phyloP scores from a whole-genome alignment of 2,888 invertebrate species.

The Diogma glabrata region DNA sequence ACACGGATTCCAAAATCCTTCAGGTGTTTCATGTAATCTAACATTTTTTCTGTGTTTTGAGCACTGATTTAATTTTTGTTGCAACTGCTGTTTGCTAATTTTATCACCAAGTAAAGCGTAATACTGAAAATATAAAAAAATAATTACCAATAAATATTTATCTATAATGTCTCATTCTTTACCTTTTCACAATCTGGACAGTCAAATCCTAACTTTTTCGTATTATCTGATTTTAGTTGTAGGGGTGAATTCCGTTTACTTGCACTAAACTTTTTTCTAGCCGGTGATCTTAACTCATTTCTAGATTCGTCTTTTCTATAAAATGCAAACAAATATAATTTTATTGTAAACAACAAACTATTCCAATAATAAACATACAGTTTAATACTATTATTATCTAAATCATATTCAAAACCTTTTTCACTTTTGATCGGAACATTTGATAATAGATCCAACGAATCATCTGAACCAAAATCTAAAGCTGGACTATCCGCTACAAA shows the following conservation, averaged over 20 bases:
- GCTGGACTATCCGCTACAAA: slow-evolving; percentile 1
- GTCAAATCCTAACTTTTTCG: background rate
- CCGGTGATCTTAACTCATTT: too few species aligned
- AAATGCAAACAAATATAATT: too few species aligned
- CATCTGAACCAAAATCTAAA: background rate
- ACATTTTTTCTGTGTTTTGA: slow-evolving; percentile 20
- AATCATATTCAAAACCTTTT: background rate
- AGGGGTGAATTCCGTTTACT: background rate
- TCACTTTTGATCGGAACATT: background rate
- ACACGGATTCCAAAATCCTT: slow-evolving; percentile 33
- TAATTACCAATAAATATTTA: background rate
- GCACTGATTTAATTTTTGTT: slow-evolving; percentile 26
- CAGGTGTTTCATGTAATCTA: slow-evolving; percentile 25
- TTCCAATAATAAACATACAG: too few species aligned
- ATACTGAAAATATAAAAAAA: slow-evolving; percentile 22
- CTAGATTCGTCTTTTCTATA: too few species aligned
- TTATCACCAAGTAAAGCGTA: slow-evolving; percentile 25
- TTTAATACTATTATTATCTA: background rate
- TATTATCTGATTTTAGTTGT: background rate
- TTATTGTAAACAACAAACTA: too few species aligned
- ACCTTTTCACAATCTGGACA: slow-evolving; percentile 6
- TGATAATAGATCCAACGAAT: background rate
- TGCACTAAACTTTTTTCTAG: background rate
- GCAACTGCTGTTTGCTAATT: slow-evolving; percentile 25
- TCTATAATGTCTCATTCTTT: background rate